Base-by-base conservation (phyloP, 2,797 vertebrate genomes). In the Oryzias dopingdopingensis region DNA sequence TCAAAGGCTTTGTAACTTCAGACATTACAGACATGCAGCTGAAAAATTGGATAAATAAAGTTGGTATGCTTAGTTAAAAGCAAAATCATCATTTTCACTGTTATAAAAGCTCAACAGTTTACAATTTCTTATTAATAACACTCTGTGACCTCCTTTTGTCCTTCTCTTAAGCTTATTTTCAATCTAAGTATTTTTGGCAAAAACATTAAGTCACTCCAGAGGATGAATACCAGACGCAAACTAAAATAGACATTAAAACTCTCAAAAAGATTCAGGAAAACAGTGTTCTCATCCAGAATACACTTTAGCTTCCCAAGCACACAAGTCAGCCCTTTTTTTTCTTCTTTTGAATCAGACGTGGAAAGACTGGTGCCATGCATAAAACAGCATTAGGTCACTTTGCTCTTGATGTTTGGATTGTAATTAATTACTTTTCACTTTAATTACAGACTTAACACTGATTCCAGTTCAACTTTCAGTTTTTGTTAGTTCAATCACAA, bases 171-270 rank as follows among this genome's bases (percentile, higher is more conserved):
- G 58, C 63, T 54, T 54, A 73, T 76, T 58, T 78, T 87, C 62
- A 81, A 63, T 74, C 58, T 70, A 50, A 67, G 76, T 52, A 59
- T 70, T 84, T 80, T 82, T 88, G 88, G 88, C 86, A 80, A 88
- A 82, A 87, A 70, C 76, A 82, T 66, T 64, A 65, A 18, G 54
- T 62, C 20, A 63, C 69, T 70, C 80, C 79, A 77, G 81, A 81
- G 68, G 79, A 80, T 67, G 53, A 78, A 60, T 69, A 79, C 72
- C 83, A 92, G 90, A 91, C 88, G 74, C 87, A 77, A 88, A 83
- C 82, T 90, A 85, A 89, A 90, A 89, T 82, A 88, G 78, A 82
- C 60, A 77, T 79, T 76, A 69, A 65, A 69, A 56, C 65, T 68
- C 4, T 15, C 72, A 84, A 83, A 77, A 83, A 83, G 73, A 83